Conservation (phyloP, 2,113 vertebrate species). For the Urocynchramus pylzowi region DNA sequence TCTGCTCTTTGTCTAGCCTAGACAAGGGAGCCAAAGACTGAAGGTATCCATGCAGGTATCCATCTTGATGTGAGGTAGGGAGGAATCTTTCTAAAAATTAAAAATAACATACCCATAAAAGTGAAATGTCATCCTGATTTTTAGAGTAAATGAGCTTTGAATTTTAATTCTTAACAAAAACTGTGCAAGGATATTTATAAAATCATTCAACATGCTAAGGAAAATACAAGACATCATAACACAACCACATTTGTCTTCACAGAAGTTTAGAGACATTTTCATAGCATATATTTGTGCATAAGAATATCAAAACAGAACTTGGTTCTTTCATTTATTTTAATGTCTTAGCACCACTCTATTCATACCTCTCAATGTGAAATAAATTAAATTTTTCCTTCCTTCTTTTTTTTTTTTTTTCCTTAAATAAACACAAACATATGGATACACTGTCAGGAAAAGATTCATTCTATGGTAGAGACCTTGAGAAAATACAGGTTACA, state of each 20-base stretch:
- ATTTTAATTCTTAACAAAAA: neutral
- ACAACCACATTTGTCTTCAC: neutral
- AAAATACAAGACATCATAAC: neutral
- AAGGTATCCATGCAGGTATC: fast-evolving
- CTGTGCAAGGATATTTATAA: neutral
- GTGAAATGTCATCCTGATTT: neutral
- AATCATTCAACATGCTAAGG: neutral
- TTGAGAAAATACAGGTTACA: neutral
- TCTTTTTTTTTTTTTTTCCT: neutral
- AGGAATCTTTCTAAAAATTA: neutral
- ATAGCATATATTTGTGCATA: neutral
- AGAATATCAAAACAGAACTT: neutral
- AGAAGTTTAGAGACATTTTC: neutral
- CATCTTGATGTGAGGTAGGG: neutral
- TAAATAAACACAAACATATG: neutral
- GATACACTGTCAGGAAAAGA: neutral
- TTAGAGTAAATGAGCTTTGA: neutral
- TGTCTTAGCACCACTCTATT: neutral
- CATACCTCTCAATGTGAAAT: neutral
- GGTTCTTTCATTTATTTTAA: neutral
- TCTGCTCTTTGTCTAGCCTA: neutral
- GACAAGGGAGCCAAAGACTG: neutral
- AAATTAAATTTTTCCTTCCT: neutral
- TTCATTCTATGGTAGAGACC: neutral
- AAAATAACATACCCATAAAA: neutral